Base-by-base conservation (phyloP, 2,797 vertebrate species). In the Siniperca obscura region DNA sequence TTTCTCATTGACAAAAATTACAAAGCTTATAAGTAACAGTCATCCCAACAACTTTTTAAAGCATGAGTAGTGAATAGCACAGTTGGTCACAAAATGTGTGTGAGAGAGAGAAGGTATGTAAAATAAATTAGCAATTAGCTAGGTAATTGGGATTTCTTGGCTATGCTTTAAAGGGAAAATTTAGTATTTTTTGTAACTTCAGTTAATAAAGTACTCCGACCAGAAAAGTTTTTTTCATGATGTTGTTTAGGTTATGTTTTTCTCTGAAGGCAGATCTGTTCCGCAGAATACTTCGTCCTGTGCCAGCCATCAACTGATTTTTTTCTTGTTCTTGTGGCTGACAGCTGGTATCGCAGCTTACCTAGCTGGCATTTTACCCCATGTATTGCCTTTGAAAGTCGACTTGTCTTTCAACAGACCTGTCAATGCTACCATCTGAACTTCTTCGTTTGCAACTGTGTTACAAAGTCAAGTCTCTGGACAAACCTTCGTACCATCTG, bases 291-390 rank as follows among this genome's bases (percentile, higher is more conserved):
- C 52, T 82, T 84, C 1, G 36, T 85, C 77, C 61, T 46, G 48
- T 92, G 92, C 90, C 90, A 93, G 79, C 69, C 78, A 65, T 76
- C 50, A 36, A 56, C 72, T 22, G 56, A 53, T 62, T 64, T 30
- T 65, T 60, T 75, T 48, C 69, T 86, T 84, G 42, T 82, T 84
- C 77, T 85, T 13, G 50, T 70, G 80, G 88, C 76, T 44, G 90
- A 90, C 93, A 93, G 92, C 89, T 83, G 91, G 80, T 87, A 81
- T 75, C 10, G 13, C 74, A 83, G 76, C 61, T 74, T 86, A 91
- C 85, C 82, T 86, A 25, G 60, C 83, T 87, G 90, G 82, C 89
- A 89, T 83, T 91, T 87, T 82, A 86, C 83, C 82, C 79, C 66
- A 59, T 80, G 76, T 72, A 77, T 53, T 53, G n/a, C 76, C 81